Percentiles rank a stretch among this genome's conserved stretches.
These are phyloP conservation scores for Spheniscus humboldti DNA, from an alignment of 2,797 vertebrate species.

Conservation along the genomic window DNA sequence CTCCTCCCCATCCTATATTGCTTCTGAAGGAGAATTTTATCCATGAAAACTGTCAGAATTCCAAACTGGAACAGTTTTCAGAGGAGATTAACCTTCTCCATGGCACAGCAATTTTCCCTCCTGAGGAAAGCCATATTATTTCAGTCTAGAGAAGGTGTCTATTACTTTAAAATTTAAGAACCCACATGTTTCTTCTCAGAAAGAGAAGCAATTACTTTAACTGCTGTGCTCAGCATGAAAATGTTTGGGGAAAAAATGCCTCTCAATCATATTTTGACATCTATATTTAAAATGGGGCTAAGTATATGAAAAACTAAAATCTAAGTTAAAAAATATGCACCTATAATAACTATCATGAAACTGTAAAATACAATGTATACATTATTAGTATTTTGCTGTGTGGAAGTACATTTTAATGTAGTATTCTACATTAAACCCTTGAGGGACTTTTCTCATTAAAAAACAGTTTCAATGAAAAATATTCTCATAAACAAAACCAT, in stretches of 20 bases:
- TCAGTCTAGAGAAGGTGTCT: constrained; percentile 62
- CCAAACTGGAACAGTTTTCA: constrained; percentile 37
- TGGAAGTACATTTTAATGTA: background rate
- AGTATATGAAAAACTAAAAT: constrained; percentile 27
- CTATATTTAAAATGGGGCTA: constrained; percentile 47
- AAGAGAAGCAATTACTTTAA: constrained; percentile 67
- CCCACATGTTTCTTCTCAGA: constrained; percentile 54
- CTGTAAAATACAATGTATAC: background rate
- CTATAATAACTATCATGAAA: background rate
- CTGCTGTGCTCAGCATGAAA: constrained; percentile 66
- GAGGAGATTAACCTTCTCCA: constrained; percentile 52
- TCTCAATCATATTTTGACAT: constrained; percentile 66
- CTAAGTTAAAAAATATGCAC: background rate
- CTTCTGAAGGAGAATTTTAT: constrained; percentile 22
- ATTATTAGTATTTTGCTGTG: background rate
- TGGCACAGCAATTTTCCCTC: constrained; percentile 59
- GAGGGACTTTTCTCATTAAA: background rate
- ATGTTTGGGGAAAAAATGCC: constrained; percentile 39
- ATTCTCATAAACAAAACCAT: background rate
- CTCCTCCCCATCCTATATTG: background rate
- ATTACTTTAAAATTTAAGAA: constrained; percentile 71
- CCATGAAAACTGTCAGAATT: constrained; percentile 45
- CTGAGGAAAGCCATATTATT: constrained; percentile 64
- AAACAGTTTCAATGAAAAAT: background rate
- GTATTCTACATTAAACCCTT: background rate